Evolutionary conservation across 2,113 vertebrate genomes (phyloP).

Genomic region (Tamias sibiricus): DNA sequence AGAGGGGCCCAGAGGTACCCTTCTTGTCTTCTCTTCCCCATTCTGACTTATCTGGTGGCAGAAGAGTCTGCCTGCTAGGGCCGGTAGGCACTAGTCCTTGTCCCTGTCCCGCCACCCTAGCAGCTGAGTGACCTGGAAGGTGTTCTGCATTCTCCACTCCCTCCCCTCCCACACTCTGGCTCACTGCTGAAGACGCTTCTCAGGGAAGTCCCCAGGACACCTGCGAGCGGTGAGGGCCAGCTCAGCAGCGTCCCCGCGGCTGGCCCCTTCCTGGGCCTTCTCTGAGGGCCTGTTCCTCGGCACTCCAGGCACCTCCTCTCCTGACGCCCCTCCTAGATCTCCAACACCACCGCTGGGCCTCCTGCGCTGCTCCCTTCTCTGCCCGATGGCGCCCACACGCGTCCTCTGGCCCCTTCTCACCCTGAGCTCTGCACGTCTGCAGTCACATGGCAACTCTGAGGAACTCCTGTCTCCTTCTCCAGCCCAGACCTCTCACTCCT

Average conservation of each 20-base stretch:
- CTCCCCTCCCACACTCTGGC: background rate
- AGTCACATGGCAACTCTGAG: accelerated
- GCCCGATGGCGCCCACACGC: background rate
- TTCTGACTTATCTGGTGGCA: background rate
- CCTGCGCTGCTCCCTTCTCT: background rate
- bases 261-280: background rate
- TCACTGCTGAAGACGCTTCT: background rate
- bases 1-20: background rate
- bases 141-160: accelerated
- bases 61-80: background rate
- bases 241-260: background rate
- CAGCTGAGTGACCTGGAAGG: background rate
- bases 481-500: background rate
- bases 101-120: accelerated
- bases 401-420: background rate
- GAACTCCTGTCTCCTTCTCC: background rate
- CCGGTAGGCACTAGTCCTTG: background rate
- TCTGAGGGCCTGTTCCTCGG: background rate
- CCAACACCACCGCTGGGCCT: background rate
- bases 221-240: background rate
- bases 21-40: background rate
- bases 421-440: background rate
- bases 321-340: background rate
- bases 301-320: background rate
- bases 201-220: background rate